Base-by-base conservation (phyloP, 2,797 vertebrate species). In the Cyclopterus lumpus region DNA sequence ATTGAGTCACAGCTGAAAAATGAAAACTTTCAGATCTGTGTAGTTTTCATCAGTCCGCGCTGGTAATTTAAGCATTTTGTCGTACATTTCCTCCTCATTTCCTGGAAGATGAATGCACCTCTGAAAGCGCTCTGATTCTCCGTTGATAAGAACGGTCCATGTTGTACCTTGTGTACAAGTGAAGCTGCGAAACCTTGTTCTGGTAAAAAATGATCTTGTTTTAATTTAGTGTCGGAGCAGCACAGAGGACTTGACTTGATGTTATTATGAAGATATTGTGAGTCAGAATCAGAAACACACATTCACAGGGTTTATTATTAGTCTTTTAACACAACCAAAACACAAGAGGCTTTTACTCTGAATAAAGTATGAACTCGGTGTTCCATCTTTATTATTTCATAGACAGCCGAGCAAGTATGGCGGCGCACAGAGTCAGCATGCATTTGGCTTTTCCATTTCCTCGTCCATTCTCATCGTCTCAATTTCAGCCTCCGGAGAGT, bases 311-410 rank as follows among this genome's bases (percentile, higher is more conserved):
- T 85, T 90, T 91, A 90, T 90, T 89, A 90, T 89, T 81, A 74
- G 80, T 67, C 72, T 75, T 88, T 88, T 61, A 67, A 75, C 36
- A 70, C 73, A 80, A 80, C 62, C 82, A 71, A 81, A 87, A 83
- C 77, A 88, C 77, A 78, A 77, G 77, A 82, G 76, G 85, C 90
- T 92, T 86, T 91, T 87, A 86, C 75, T 78, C 76, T 93, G 84
- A 94, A 94, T 94, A 94, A 94, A 93, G 84, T 71, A 93, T 91
- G 90, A 91, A 85, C 83, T 90, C 70, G 77, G 81, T 54, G 79
- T 79, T 88, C 59, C 54, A 67, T 83, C 84, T 91, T 94, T 93
- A 92, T 88, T 93, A 91, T 94, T 93, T 93, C 74, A 93, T 92
- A 85, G 74, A 85, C 73, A 86, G 75, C 67, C 22, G 42, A 83